phyloP scores from a whole-genome alignment of 2,113 vertebrate species.

The Zeus faber region DNA sequence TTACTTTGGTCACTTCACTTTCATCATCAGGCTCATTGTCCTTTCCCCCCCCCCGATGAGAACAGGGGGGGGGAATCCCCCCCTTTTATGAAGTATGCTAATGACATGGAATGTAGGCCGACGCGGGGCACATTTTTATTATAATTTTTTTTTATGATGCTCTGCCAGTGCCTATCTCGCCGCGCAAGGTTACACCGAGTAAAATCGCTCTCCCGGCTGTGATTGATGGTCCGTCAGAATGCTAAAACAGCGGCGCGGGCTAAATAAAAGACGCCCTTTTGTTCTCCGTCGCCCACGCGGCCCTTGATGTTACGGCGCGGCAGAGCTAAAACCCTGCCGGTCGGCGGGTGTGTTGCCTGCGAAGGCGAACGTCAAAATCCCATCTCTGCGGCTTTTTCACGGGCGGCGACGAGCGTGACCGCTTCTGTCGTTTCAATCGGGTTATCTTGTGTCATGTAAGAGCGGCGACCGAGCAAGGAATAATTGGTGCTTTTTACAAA shows the following conservation, averaged over 20 bases:
- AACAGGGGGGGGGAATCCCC: constrained; percentile 2
- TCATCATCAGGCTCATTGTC: neutral
- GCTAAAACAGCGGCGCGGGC: neutral
- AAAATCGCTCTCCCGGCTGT: constrained; percentile 5
- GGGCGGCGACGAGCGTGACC: no score
- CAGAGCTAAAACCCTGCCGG: no score
- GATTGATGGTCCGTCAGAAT: constrained; percentile 1
- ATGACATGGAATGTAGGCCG: constrained; percentile 4
- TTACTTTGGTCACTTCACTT: no score
- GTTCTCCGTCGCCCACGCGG: neutral
- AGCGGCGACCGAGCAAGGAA: no score
- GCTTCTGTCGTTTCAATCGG: no score
- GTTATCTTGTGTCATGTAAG: neutral
- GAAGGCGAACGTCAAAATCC: no score
- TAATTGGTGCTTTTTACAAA: no score
- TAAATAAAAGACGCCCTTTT: neutral
- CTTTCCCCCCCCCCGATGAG: neutral
- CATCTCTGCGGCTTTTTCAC: neutral
- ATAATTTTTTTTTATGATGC: no score
- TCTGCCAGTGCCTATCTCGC: constrained; percentile 7
- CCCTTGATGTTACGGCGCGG: no score
- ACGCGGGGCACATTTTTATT: neutral
- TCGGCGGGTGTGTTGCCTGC: no score
- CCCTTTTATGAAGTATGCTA: neutral
- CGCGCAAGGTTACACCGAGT: neutral